These are phyloP conservation scores for Montipora foliosa DNA, from an alignment of 64 coral and sea anemone species.

Conservation along the genomic window DNA sequence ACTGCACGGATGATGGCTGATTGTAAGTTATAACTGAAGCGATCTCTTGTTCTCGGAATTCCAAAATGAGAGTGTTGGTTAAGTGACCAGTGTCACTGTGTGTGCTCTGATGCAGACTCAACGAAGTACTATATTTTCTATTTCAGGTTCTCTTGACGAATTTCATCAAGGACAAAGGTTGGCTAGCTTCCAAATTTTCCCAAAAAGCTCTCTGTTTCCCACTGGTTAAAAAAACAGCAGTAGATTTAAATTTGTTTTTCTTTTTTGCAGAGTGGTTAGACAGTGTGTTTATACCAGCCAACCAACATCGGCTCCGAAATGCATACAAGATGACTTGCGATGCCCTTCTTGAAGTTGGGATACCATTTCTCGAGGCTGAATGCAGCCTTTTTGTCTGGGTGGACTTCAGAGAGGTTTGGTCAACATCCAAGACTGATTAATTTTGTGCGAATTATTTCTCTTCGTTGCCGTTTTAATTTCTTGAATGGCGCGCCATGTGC, in stretches of 20 bases:
- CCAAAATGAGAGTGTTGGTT: no score
- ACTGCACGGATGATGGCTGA: no score
- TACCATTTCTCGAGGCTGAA: constrained; percentile 4
- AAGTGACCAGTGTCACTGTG: no score
- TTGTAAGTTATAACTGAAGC: no score
- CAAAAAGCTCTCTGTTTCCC: neutral
- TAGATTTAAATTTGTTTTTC: no score
- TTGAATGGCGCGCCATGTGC: no score
- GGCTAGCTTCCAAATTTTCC: neutral
- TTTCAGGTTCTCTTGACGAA: constrained; percentile 32
- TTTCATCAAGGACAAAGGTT: constrained; percentile 59
- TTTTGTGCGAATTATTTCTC: no score
- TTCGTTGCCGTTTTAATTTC: no score
- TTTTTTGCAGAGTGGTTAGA: constrained; percentile 30
- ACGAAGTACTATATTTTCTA: no score
- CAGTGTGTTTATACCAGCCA: constrained; percentile 21
- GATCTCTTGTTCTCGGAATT: no score
- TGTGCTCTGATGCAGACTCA: no score
- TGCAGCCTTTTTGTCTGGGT: constrained; percentile 32
- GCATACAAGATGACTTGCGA: constrained; percentile 7
- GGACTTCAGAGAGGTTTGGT: constrained; percentile 22
- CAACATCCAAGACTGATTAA: neutral
- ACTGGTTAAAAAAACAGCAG: neutral
- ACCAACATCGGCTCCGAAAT: neutral
- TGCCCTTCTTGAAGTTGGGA: constrained; percentile 11